These are phyloP conservation scores for Bhutanitis thaidina DNA, from an alignment of 2,888 invertebrate genomes.

Conservation along the genomic window DNA sequence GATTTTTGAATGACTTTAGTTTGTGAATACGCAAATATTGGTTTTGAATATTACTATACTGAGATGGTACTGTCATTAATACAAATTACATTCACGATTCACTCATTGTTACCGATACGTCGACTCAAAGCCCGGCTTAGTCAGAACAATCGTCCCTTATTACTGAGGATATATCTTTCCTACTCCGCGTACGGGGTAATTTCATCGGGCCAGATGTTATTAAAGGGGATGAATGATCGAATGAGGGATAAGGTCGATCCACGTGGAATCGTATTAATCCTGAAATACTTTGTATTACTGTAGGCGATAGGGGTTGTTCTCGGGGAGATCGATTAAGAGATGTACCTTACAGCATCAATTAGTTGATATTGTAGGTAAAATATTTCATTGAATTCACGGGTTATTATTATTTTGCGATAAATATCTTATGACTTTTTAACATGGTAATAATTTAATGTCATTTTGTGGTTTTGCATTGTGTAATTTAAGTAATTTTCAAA, in stretches of 20 bases:
- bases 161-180: slow-evolving; percentile 30
- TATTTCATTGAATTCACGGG: too few relatives aligned
- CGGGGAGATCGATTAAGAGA: slow-evolving; percentile 7
- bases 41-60: neutral
- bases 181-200: slow-evolving; percentile 16
- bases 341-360: neutral
- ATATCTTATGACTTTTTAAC: too few relatives aligned
- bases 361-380: neutral
- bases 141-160: slow-evolving; percentile 37
- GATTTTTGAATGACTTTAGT: neutral
- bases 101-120: slow-evolving; percentile 28
- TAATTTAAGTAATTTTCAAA: too few relatives aligned
- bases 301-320: slow-evolving; percentile 13
- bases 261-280: slow-evolving; percentile 34
- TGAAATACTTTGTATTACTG: slow-evolving; percentile 28
- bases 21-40: neutral
- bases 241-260: slow-evolving; percentile 20
- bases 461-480: too few relatives aligned
- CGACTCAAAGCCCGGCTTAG: slow-evolving; percentile 26
- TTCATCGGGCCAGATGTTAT: slow-evolving; percentile 19
- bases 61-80: neutral
- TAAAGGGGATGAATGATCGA: slow-evolving; percentile 26
- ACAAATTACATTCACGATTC: slow-evolving; percentile 27
- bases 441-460: too few relatives aligned
- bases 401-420: too few relatives aligned